Evolutionary conservation across 2,113 vertebrate species (phyloP).

Genomic region (Willisornis vidua): DNA sequence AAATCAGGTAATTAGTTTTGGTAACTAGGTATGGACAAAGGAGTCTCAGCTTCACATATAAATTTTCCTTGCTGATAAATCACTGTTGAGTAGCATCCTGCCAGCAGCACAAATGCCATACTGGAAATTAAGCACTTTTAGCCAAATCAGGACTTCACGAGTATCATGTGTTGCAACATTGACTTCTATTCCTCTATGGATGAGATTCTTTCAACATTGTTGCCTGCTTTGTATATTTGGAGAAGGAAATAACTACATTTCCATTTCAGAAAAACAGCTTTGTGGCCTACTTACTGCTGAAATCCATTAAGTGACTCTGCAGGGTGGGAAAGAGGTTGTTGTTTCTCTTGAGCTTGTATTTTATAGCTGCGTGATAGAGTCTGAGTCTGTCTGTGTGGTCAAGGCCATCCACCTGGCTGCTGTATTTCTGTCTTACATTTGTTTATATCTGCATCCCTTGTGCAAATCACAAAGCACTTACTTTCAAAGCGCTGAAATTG

Average conservation of each 20-base stretch:
- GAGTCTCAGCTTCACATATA: not conserved
- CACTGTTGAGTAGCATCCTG: not conserved
- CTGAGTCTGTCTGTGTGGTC: not conserved
- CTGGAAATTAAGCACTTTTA: slow-evolving; percentile 24
- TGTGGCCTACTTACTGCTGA: not conserved
- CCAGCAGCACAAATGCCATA: not conserved
- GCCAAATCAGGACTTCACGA: not conserved
- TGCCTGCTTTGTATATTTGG: not conserved
- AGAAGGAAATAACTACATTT: slow-evolving; percentile 5
- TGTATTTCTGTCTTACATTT: not conserved
- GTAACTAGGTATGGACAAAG: not conserved
- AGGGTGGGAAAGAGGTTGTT: not conserved
- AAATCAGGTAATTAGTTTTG: slow-evolving; percentile 40
- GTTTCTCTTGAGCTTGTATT: slow-evolving; percentile 1
- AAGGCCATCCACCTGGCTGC: slow-evolving; percentile 9
- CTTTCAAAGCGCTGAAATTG: not conserved
- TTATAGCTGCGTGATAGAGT: not conserved
- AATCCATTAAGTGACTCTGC: slow-evolving; percentile 20
- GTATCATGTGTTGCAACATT: not conserved
- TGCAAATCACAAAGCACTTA: not conserved
- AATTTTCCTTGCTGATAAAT: slow-evolving; percentile 7
- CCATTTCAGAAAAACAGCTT: slow-evolving; percentile 27
- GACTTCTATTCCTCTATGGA: slow-evolving; percentile 10
- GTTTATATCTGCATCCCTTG: not conserved
- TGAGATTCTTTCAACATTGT: not conserved